Percentiles rank a stretch among this genome's conserved stretches.
These are phyloP conservation scores for Andricus grossulariae DNA, from an alignment of 1,140 invertebrate genomes.

Conservation along the genomic window DNA sequence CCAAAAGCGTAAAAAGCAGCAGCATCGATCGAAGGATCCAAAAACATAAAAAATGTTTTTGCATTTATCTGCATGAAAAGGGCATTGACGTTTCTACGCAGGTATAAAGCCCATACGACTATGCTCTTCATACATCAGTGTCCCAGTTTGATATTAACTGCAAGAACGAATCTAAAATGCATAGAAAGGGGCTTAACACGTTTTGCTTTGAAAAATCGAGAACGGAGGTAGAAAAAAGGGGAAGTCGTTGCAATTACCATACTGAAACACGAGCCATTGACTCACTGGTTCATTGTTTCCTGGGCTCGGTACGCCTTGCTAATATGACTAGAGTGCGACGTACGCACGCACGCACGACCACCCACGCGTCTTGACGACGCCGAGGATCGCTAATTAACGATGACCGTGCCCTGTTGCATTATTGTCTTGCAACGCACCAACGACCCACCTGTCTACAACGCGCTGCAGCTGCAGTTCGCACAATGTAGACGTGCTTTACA, in stretches of 20 bases:
- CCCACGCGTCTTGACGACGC: slow-evolving; percentile 60
- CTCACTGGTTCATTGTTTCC: slow-evolving; percentile 56
- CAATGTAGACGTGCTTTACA: slow-evolving; percentile 38
- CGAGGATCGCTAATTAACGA: slow-evolving; percentile 70
- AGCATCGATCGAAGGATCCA: not conserved
- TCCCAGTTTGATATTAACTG: too few relatives aligned
- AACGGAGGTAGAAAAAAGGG: not conserved
- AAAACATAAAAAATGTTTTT: slow-evolving; percentile 2
- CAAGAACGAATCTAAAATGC: too few relatives aligned
- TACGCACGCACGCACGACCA: slow-evolving; percentile 53
- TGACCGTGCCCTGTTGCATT: slow-evolving; percentile 59
- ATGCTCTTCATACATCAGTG: too few relatives aligned
- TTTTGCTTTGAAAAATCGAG: too few relatives aligned
- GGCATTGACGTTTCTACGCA: not conserved
- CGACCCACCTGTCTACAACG: slow-evolving; percentile 62
- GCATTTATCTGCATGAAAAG: slow-evolving; percentile 19
- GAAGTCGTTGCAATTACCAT: slow-evolving; percentile 47
- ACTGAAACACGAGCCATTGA: slow-evolving; percentile 61
- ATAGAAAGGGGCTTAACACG: too few relatives aligned
- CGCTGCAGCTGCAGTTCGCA: slow-evolving; percentile 52
- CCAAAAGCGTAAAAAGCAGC: slow-evolving; percentile 11
- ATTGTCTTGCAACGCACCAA: slow-evolving; percentile 58
- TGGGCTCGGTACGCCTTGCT: slow-evolving; percentile 20
- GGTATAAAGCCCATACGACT: too few relatives aligned
- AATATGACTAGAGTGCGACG: slow-evolving; percentile 20